Evolutionary conservation across 2,888 invertebrate species (phyloP), one percentile per base, ranked within the genome.

Genomic region (Chymomyza procnemis): DNA sequence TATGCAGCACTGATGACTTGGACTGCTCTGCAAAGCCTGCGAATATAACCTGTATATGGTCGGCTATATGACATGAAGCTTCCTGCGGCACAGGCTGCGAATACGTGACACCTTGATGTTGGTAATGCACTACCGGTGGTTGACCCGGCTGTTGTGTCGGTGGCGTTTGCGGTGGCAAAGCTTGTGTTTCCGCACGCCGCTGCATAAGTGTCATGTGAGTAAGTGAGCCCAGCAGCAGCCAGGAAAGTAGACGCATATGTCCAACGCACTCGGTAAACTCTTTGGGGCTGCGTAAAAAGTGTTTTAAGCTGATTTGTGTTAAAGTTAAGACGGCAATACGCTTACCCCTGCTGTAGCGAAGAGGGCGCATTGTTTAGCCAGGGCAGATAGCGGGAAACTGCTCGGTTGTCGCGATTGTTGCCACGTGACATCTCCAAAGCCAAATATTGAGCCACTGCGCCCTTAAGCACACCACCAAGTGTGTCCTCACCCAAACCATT

Each of bases 21-120:
- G 96, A 95, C 88, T 98, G 97, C 89, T 99, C 99, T 41, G 98
- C 97, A 93, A 99, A 99, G 9, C 98, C 98, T 0, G 97, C 96
- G 93, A 99, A 94, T 86, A 99, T 98, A 2, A 93, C 93, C 93
- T 99, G 97, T 77, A 99, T 95, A 89, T 99, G 98, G 92, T 99
- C 99, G 52, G 99, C 98, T 88, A 99, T 96, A 91, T 98, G 97
- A 88, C 97, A 97, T 59, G 97, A 97, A 57, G 97, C 97, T 91
- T 99, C 99, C 89, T 98, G 96, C 4, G 99, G 98, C 76, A 99
- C 95, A 1, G 99, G 98, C 85, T 96, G 96, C 79, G 94, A 93
- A 56, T 91, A 85, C n/a, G 91, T 90, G 54, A 92, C 89, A 69
- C 87, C 84, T 16, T 82, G 87, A 62, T 83, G 87, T 56, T 88